phyloP scores from a whole-genome alignment of 2,113 vertebrate species.

The Saccopteryx bilineata region DNA sequence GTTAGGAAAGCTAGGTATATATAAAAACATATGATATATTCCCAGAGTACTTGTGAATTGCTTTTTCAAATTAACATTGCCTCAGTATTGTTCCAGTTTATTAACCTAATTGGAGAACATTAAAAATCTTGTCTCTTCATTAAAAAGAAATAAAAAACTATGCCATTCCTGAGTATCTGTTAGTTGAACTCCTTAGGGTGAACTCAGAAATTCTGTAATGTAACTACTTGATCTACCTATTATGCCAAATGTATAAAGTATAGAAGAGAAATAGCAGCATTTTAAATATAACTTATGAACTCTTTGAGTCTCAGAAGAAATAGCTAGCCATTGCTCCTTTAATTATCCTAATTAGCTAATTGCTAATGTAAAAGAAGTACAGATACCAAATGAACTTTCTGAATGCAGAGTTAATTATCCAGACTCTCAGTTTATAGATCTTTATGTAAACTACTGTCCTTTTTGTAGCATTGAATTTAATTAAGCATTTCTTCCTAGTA shows the following conservation, averaged over 20 bases:
- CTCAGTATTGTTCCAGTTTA: conserved; percentile 28
- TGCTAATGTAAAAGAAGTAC: conserved; percentile 60
- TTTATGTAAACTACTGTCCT: conserved; percentile 34
- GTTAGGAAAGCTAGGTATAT: conserved; percentile 1
- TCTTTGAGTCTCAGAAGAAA: conserved; percentile 72
- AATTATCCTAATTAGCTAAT: conserved; percentile 37
- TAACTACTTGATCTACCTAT: conserved; percentile 69
- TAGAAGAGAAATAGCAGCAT: conserved; percentile 64
- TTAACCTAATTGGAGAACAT: conserved; percentile 60
- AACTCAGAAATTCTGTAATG: conserved; percentile 76
- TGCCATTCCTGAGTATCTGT: not conserved
- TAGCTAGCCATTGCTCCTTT: conserved; percentile 58
- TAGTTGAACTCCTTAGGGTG: conserved; percentile 77
- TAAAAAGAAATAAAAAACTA: not conserved
- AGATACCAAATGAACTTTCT: conserved; percentile 45
- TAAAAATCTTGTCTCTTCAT: conserved; percentile 66
- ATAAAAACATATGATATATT: not conserved
- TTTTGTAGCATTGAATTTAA: conserved; percentile 56
- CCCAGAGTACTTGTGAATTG: conserved; percentile 31
- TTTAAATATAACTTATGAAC: conserved; percentile 73
- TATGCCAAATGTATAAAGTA: conserved; percentile 66
- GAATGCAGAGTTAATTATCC: conserved; percentile 51
- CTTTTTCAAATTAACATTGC: conserved; percentile 43
- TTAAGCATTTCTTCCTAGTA: conserved; percentile 51
- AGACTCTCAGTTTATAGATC: conserved; percentile 56